Percentiles rank a stretch among this genome's conserved stretches.
These are phyloP conservation scores for Hucho hucho DNA, from an alignment of 2,113 vertebrate genomes.

Conservation along the genomic window DNA sequence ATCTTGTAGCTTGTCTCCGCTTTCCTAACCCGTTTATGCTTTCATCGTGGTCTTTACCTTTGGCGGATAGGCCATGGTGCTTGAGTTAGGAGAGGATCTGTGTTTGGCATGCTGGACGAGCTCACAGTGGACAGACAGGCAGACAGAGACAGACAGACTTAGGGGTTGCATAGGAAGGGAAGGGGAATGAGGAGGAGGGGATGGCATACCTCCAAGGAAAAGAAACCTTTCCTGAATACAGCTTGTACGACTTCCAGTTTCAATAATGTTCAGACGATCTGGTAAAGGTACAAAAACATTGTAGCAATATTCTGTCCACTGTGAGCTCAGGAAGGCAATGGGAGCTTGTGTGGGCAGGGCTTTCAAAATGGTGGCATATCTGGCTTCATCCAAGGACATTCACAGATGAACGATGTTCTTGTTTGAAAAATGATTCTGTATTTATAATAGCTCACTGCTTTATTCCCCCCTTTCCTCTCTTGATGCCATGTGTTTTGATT, in stretches of 20 bases:
- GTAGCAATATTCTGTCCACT: constrained; percentile 19
- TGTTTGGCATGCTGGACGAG: constrained; percentile 19
- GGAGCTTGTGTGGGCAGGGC: constrained; percentile 16
- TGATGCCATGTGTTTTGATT: constrained; percentile 17
- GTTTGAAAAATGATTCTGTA: constrained; percentile 24
- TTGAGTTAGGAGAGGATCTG: constrained; percentile 9
- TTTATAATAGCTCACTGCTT: constrained; percentile 43
- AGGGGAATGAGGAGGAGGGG: constrained; percentile 31
- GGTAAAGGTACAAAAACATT: constrained; percentile 41
- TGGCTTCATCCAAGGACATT: constrained; percentile 20
- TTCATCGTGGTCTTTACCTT: constrained; percentile 16
- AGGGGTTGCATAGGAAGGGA: constrained; percentile 22
- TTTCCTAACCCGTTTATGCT: constrained; percentile 17
- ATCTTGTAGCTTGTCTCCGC: constrained; percentile 29
- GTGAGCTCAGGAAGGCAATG: constrained; percentile 4
- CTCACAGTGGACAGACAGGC: constrained; percentile 6
- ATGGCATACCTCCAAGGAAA: constrained; percentile 44
- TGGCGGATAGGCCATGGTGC: constrained; percentile 10
- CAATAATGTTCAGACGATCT: constrained; percentile 46
- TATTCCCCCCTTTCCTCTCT: constrained; percentile 20
- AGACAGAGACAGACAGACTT: constrained; percentile 9
- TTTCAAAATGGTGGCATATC: constrained; percentile 11
- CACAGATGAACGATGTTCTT: constrained; percentile 18
- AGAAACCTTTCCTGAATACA: constrained; percentile 38
- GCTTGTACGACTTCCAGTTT: constrained; percentile 30